Base-by-base conservation (phyloP, 2,797 vertebrate genomes). In the Siniperca undulata region DNA sequence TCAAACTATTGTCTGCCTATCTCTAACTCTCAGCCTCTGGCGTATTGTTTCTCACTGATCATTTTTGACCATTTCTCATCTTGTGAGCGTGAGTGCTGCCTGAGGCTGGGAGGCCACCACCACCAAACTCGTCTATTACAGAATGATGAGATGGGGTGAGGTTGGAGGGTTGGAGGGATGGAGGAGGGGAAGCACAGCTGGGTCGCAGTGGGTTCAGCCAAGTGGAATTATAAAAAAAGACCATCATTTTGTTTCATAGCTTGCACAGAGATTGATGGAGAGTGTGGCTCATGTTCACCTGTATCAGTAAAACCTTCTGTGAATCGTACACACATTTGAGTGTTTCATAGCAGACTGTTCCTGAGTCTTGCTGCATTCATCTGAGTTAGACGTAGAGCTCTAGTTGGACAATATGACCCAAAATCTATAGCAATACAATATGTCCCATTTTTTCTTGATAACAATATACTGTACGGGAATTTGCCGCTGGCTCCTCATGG, bases 31-130 rank as follows among this genome's bases (percentile, higher is more conserved):
- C 88, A 86, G 85, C 69, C 82, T 7, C 67, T 2, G 56, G 81
- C 10, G 38, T 80, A 73, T 88, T 90, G 81, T 91, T 83, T 87
- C 79, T 62, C 61, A 40, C 73, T 76, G 68, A 85, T 77, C 69
- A 19, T 22, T 84, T 86, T 60, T 81, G 53, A 81, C 70, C 73
- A 30, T 84, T 88, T 91, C 64, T 88, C 89, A 89, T 90, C 75
- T 83, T 10, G 50, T 22, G 53, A 70, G 72, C 75, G 80, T 1
- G 46, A 85, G 82, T 0, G 78, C 61, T 48, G 59, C 82, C 81
- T 13, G 64, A 76, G 76, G 88, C 74, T 60, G 69, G 50, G 56
- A 2, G 61, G 19, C 65, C 36, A 22, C 62, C 68, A 5, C 17
- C 27, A 36, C 61, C 79, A 22, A 71, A 65, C 82, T 74, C 64